Conservation (phyloP, 2,888 invertebrate species). For the Auanema sp. region DNA sequence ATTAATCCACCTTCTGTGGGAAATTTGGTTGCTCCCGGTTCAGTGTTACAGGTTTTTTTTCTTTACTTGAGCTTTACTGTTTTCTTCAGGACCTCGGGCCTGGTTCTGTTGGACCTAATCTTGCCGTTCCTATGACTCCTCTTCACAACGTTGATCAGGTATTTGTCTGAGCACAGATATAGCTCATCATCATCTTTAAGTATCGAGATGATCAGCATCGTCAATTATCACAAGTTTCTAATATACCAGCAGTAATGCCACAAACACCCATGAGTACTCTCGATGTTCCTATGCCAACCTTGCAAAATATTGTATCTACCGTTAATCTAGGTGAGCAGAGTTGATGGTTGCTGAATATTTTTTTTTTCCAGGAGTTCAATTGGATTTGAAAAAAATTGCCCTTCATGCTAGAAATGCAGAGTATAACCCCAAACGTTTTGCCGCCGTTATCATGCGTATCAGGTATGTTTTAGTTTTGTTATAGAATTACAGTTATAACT, state of each 20-base stretch:
- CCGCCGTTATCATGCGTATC: constrained; percentile 93
- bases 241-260: constrained; percentile 31
- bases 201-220: constrained; percentile 24
- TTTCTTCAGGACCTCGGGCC: constrained; percentile 36
- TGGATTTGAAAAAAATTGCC: constrained; percentile 94
- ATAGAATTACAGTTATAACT: not conserved
- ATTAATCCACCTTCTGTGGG: constrained; percentile 45
- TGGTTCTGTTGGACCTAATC: constrained; percentile 33
- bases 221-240: constrained; percentile 12
- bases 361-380: constrained; percentile 74
- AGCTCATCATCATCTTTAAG: no score
- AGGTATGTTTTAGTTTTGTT: constrained; percentile 70
- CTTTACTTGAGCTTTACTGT: constrained; percentile 2
- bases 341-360: no score
- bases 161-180: no score
- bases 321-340: constrained; percentile 77
- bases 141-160: constrained; percentile 34
- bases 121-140: constrained; percentile 61
- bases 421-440: constrained; percentile 98
- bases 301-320: constrained; percentile 88
- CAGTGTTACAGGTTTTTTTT: constrained; percentile 20
- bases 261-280: constrained; percentile 50
- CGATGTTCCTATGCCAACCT: constrained; percentile 62
- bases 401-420: constrained; percentile 96
- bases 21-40: constrained; percentile 29